Conservation (phyloP, 2,888 invertebrate species). For the Laothoe populi region DNA sequence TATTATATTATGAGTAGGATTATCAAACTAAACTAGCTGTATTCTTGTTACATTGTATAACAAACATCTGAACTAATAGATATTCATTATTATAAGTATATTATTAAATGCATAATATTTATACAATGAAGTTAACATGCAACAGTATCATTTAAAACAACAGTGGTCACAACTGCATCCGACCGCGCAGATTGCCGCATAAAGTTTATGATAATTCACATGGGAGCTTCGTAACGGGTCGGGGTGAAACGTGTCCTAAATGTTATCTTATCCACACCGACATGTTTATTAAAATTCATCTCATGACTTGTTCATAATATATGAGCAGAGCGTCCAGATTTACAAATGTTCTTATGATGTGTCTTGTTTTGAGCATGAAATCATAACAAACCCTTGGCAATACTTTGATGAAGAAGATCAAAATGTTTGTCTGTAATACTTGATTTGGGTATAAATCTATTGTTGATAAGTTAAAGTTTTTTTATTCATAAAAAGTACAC, state of each 20-base stretch:
- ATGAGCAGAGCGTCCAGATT: neutral
- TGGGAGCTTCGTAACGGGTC: neutral
- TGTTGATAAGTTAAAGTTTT: too few relatives aligned
- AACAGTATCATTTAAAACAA: neutral
- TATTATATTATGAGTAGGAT: too few relatives aligned
- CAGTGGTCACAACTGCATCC: neutral
- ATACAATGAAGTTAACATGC: neutral
- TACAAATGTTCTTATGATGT: neutral
- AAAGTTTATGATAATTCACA: neutral
- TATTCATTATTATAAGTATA: too few relatives aligned
- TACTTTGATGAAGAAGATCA: too few relatives aligned
- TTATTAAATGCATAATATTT: neutral
- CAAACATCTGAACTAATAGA: too few relatives aligned
- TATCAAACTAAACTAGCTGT: too few relatives aligned
- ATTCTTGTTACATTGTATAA: too few relatives aligned
- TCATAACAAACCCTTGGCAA: too few relatives aligned
- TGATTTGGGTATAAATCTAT: too few relatives aligned
- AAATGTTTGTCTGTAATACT: too few relatives aligned
- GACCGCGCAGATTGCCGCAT: neutral
- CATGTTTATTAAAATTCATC: conserved; percentile 19
- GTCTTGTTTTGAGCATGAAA: neutral
- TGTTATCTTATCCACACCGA: neutral
- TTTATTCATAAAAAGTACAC: too few relatives aligned
- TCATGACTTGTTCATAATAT: conserved; percentile 5
- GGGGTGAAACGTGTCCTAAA: conserved; percentile 16